Evolutionary conservation across 2,888 invertebrate genomes (phyloP).

Genomic region (Celastrina argiolus): DNA sequence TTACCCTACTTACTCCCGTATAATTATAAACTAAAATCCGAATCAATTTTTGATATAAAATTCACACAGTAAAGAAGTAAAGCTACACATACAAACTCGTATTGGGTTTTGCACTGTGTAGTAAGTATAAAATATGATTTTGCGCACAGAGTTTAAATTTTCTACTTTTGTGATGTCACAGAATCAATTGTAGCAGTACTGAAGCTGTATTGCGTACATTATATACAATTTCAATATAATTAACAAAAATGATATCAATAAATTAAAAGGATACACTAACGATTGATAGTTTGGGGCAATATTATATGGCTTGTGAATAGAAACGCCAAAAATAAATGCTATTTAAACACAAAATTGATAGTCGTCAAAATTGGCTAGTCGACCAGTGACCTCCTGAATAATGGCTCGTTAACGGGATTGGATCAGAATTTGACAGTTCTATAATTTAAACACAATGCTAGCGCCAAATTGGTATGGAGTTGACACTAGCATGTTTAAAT

Average conservation of each 20-base stretch:
- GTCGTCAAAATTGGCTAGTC: neutral
- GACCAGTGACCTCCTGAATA: no score
- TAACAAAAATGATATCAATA: neutral
- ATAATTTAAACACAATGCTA: no score
- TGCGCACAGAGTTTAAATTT: no score
- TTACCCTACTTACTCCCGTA: neutral
- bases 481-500: no score
- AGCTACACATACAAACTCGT: neutral
- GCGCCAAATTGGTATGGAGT: no score
- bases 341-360: neutral
- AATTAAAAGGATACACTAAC: neutral
- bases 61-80: neutral
- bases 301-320: neutral
- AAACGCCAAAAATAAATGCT: constrained; percentile 8
- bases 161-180: no score
- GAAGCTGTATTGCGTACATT: no score
- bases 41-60: neutral
- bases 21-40: neutral
- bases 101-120: neutral
- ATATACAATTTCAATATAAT: neutral
- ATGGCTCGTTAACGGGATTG: no score
- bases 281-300: neutral
- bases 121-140: neutral
- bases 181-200: no score
- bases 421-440: no score